These are phyloP conservation scores for Catocala nupta DNA, from an alignment of 2,888 invertebrate genomes.

Conservation along the genomic window DNA sequence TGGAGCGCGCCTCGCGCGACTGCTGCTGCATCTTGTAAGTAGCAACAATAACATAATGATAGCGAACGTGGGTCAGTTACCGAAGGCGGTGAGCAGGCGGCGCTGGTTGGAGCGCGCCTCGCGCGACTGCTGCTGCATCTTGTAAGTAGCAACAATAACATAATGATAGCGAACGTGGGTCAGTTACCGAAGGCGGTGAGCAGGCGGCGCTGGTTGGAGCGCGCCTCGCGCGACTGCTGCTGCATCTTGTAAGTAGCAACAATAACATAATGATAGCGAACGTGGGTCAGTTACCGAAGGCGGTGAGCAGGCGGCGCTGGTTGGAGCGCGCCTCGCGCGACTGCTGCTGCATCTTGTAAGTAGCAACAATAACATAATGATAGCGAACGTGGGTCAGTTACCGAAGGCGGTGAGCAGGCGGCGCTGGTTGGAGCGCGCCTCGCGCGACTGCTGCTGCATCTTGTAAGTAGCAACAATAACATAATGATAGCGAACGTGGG, in stretches of 20 bases:
- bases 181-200: conserved; percentile 94
- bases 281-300: conserved; percentile 89
- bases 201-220: conserved; percentile 97
- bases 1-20: conserved; percentile 97
- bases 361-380: too few species aligned
- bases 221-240: conserved; percentile 94
- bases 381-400: conserved; percentile 31
- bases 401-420: conserved; percentile 97
- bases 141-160: too few species aligned
- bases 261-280: too few species aligned
- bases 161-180: neutral
- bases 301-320: conserved; percentile 96
- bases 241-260: too few species aligned
- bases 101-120: conserved; percentile 98
- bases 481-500: neutral
- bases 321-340: conserved; percentile 98
- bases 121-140: conserved; percentile 93
- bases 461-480: too few species aligned
- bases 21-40: conserved; percentile 92
- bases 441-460: conserved; percentile 93
- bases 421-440: conserved; percentile 97
- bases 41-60: too few species aligned
- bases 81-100: conserved; percentile 96
- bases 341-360: conserved; percentile 91
- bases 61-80: conserved; percentile 63